These are phyloP conservation scores for Isotomurus palustris DNA, from an alignment of 2,888 invertebrate species.

Conservation along the genomic window DNA sequence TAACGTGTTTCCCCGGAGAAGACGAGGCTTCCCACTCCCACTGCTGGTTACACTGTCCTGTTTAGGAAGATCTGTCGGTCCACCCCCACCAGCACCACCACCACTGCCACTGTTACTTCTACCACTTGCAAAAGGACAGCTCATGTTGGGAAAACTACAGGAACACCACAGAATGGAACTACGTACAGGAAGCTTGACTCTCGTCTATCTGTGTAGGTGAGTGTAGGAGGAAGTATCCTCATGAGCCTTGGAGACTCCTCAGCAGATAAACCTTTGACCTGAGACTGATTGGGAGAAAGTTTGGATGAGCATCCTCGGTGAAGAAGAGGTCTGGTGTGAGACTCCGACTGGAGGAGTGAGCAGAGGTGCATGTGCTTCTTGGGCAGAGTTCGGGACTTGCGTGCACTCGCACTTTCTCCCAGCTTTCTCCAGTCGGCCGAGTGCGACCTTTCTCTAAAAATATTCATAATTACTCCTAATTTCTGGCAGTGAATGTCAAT, in stretches of 20 bases:
- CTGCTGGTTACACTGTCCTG: background rate
- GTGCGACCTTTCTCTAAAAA: too few species aligned
- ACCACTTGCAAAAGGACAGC: conserved; percentile 46
- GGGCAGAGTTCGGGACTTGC: too few species aligned
- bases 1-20: conserved; percentile 25
- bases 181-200: background rate
- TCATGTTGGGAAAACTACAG: too few species aligned
- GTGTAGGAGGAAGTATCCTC: background rate
- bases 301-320: too few species aligned
- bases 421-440: too few species aligned
- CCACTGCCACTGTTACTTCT: too few species aligned
- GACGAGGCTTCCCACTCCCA: background rate
- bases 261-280: background rate
- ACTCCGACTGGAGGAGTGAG: background rate
- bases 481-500: too few species aligned
- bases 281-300: too few species aligned
- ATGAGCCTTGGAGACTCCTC: background rate
- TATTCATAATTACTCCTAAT: too few species aligned
- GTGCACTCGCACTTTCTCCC: too few species aligned
- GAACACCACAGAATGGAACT: too few species aligned
- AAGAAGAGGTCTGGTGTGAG: background rate
- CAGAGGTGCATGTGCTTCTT: too few species aligned
- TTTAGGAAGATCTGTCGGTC: background rate
- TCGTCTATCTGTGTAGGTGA: background rate
- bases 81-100: background rate